A percentile compares a stretch with the other conserved stretches of the same genome.
phyloP scores from a whole-genome alignment of 2,113 vertebrate species.

The Benitochromis conjunctus region DNA sequence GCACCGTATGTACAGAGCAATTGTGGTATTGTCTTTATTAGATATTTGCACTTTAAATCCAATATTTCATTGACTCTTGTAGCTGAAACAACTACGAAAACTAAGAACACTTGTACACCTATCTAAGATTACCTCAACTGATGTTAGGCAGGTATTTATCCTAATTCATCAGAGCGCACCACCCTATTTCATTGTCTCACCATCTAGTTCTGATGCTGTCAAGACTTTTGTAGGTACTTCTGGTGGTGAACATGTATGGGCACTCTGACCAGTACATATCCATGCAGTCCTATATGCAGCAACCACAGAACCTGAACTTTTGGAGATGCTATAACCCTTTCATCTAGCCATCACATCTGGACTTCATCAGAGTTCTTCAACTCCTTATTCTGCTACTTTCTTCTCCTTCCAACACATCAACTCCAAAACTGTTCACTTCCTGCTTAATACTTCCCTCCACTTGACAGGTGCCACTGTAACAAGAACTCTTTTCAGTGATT shows the following conservation, averaged over 20 bases:
- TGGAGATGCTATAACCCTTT: background rate
- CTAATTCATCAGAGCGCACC: background rate
- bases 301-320: fast-evolving
- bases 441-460: no score
- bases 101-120: fast-evolving
- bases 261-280: background rate
- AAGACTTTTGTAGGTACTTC: background rate
- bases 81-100: background rate
- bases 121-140: background rate
- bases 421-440: no score
- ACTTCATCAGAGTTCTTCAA: background rate
- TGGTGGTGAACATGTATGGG: background rate
- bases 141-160: background rate
- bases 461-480: no score
- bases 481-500: no score
- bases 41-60: background rate
- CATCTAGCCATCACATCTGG: background rate
- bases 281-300: background rate
- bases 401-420: no score
- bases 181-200: background rate
- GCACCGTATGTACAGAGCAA: background rate
- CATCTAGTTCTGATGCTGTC: background rate
- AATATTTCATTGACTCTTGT: background rate
- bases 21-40: background rate
- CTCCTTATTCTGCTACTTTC: no score